Percentiles rank a stretch among this genome's conserved stretches.
Conservation (phyloP, 2,113 vertebrate species). For the Myrmecophaga tridactyla region DNA sequence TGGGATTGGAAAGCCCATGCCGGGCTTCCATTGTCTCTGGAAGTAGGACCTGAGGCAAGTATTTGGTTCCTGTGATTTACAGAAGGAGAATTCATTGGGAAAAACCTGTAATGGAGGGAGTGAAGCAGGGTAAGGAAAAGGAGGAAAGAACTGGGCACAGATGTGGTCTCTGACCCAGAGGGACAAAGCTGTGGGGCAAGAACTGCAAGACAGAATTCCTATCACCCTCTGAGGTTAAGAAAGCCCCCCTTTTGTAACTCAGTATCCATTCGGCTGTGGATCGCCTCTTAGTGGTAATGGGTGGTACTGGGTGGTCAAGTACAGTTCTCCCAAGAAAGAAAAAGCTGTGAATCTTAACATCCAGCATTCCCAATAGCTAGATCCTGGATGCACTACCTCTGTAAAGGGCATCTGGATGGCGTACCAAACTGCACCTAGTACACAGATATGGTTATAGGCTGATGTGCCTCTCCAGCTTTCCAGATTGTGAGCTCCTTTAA, state of each 20-base stretch:
- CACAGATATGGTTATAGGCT: accelerated
- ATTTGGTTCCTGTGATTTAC: background rate
- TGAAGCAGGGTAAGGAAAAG: background rate
- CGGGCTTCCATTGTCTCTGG: too few species aligned
- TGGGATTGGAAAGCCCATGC: background rate
- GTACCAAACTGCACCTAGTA: background rate
- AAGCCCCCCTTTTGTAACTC: background rate
- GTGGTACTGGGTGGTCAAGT: background rate
- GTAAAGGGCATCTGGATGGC: background rate
- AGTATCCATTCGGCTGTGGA: background rate
- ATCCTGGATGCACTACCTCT: background rate
- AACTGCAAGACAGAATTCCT: background rate
- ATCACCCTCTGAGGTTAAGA: background rate
- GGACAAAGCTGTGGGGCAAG: background rate
- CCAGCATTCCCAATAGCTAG: background rate
- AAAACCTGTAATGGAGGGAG: background rate
- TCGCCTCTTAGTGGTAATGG: background rate
- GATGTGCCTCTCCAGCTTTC: background rate
- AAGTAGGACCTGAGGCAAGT: background rate
- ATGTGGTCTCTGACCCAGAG: background rate
- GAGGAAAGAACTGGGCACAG: background rate
- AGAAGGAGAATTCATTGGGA: background rate
- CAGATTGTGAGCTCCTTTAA: background rate
- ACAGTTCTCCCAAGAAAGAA: background rate
- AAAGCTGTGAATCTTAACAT: background rate